A percentile compares a stretch with the other conserved stretches of the same genome.
Conservation (phyloP, 2,888 invertebrate species). For the Panzeria rudis region DNA sequence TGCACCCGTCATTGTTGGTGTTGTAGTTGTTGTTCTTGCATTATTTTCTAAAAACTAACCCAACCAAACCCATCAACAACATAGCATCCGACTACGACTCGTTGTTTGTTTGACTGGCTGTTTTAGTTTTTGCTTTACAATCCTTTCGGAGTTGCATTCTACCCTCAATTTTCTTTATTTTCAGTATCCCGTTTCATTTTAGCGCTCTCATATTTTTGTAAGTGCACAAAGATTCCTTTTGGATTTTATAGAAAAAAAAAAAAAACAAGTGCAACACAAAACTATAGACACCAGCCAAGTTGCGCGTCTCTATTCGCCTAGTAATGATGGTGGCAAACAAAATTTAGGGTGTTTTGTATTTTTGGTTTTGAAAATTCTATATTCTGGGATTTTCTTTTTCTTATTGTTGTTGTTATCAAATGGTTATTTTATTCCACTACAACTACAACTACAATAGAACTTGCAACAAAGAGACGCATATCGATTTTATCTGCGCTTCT, state of each 20-base stretch:
- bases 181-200: conserved; percentile 26
- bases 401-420: conserved; percentile 52
- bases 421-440: conserved; percentile 40
- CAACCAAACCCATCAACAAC: conserved; percentile 36
- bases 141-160: conserved; percentile 36
- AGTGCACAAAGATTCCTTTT: conserved; percentile 53
- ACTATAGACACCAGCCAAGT: conserved; percentile 39
- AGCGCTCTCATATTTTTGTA: conserved; percentile 36
- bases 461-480: conserved; percentile 65
- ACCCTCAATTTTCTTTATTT: conserved; percentile 27
- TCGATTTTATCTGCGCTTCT: conserved; percentile 75
- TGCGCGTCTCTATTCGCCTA: conserved; percentile 69
- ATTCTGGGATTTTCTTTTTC: conserved; percentile 49
- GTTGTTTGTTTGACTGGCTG: conserved; percentile 17
- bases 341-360: conserved; percentile 66
- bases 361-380: conserved; percentile 43
- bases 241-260: not conserved
- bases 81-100: conserved; percentile 4
- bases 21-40: conserved; percentile 52
- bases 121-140: not conserved
- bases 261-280: conserved; percentile 30
- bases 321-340: conserved; percentile 61
- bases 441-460: conserved; percentile 20
- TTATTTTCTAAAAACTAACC: conserved; percentile 64
- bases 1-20: conserved; percentile 56